Evolutionary conservation across 2,797 vertebrate species (phyloP).

Genomic region (Luscinia luscinia): DNA sequence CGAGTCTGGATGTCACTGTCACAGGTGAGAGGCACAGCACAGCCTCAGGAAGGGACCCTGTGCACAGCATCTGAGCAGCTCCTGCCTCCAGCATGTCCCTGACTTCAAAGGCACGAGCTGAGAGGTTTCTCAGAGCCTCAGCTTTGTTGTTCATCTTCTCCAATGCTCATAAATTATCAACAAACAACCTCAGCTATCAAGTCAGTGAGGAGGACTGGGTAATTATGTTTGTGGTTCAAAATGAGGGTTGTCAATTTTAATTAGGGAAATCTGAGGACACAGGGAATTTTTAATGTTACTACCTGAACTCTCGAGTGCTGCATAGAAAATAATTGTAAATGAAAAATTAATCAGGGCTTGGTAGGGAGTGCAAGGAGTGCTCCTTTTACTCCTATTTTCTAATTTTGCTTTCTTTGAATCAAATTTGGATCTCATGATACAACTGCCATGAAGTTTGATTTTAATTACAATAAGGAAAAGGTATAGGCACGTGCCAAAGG

Average conservation of each 20-base stretch:
- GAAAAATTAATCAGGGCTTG: conserved; percentile 25
- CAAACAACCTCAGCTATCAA: conserved; percentile 62
- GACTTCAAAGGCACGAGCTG: conserved; percentile 69
- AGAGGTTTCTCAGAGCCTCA: conserved; percentile 28
- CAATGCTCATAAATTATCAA: conserved; percentile 75
- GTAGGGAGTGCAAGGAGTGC: neutral
- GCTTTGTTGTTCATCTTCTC: conserved; percentile 63
- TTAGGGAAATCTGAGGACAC: conserved; percentile 63
- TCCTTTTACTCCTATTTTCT: neutral
- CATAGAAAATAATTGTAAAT: conserved; percentile 29
- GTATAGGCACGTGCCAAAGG: fast-evolving
- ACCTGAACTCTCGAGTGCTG: neutral
- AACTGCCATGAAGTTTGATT: neutral
- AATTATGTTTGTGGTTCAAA: conserved; percentile 75
- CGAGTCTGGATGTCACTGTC: neutral
- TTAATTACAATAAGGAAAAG: neutral
- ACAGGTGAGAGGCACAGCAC: neutral
- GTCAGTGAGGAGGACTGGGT: conserved; percentile 28
- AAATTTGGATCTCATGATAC: neutral
- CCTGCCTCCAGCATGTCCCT: neutral
- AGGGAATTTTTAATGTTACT: conserved; percentile 66
- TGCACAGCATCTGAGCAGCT: neutral
- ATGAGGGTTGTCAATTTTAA: conserved; percentile 73
- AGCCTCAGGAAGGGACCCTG: neutral
- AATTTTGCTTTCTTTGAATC: neutral